phyloP scores from a whole-genome alignment of 2,888 invertebrate genomes.

The Pachydiplax longipennis region DNA sequence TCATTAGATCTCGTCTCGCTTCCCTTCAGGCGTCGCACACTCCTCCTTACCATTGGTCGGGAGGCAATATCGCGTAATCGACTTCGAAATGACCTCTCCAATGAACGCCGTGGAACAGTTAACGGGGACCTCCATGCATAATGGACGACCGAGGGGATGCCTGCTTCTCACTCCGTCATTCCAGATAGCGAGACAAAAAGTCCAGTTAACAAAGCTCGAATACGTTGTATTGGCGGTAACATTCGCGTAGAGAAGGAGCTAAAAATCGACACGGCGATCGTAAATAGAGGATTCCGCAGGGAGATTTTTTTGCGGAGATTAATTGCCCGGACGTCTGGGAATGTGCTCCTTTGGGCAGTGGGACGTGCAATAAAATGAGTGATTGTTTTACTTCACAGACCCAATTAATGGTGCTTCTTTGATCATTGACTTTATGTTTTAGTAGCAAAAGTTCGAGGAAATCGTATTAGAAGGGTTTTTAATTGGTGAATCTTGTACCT shows the following conservation, averaged over 20 bases:
- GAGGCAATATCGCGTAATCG: background rate
- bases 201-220: background rate
- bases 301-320: background rate
- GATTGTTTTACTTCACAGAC: too few species aligned
- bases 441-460: too few species aligned
- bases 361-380: too few species aligned
- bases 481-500: too few species aligned
- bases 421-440: too few species aligned
- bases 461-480: too few species aligned
- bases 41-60: background rate
- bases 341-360: too few species aligned
- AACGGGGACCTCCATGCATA: background rate
- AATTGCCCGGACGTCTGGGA: background rate
- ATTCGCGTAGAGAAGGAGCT: background rate
- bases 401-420: too few species aligned
- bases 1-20: background rate
- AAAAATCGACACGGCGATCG: background rate
- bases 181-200: background rate
- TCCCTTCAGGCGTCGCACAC: background rate
- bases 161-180: background rate
- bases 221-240: background rate
- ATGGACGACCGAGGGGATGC: background rate
- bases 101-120: background rate
- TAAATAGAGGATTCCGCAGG: background rate
- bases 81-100: background rate